These are phyloP conservation scores for Eupithecia abbreviata DNA, from an alignment of 2,888 invertebrate genomes.

Conservation along the genomic window DNA sequence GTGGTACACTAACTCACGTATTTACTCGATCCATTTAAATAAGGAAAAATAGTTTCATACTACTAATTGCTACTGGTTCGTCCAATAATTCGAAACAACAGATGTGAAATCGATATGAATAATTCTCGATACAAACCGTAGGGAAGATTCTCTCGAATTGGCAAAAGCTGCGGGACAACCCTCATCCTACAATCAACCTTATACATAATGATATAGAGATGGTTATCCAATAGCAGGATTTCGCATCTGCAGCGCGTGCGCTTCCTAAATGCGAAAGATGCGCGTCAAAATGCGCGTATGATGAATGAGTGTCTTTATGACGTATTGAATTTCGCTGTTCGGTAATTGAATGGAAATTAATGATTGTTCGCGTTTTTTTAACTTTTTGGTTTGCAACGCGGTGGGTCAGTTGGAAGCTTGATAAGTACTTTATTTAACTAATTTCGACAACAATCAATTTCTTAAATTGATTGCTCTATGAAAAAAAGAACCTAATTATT, in stretches of 20 bases:
- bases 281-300: slow-evolving; percentile 64
- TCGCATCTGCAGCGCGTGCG: slow-evolving; percentile 72
- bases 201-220: slow-evolving; percentile 24
- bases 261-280: slow-evolving; percentile 65
- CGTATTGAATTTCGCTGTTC: slow-evolving; percentile 21
- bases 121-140: slow-evolving; percentile 46
- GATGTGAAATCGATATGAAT: slow-evolving; percentile 54
- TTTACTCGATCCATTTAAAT: too few species aligned
- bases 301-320: slow-evolving; percentile 53
- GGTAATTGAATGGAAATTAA: slow-evolving; percentile 14
- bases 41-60: background rate
- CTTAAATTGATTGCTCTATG: too few species aligned
- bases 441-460: too few species aligned
- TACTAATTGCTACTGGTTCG: background rate
- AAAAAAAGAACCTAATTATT: too few species aligned
- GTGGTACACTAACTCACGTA: too few species aligned
- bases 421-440: background rate
- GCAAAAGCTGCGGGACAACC: slow-evolving; percentile 18
- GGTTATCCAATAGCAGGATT: slow-evolving; percentile 45
- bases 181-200: background rate
- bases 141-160: slow-evolving; percentile 20
- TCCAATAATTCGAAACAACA: slow-evolving; percentile 36
- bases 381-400: background rate
- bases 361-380: background rate
- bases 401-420: background rate